A percentile compares a stretch with the other conserved stretches of the same genome.
phyloP scores from a whole-genome alignment of 2,113 vertebrate species.

The Lamprotornis superbus region DNA sequence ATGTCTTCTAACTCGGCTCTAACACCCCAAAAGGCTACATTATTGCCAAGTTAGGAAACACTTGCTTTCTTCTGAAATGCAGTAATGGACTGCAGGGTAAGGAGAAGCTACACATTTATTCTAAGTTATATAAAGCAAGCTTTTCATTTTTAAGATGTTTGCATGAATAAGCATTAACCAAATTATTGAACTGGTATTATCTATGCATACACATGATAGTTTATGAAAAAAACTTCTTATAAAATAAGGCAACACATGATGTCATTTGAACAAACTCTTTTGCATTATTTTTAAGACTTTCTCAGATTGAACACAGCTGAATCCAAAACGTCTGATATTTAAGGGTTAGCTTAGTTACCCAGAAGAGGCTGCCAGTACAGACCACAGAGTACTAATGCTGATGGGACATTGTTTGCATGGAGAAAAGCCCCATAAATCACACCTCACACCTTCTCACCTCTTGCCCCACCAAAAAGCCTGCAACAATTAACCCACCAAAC shows the following conservation, averaged over 20 bases:
- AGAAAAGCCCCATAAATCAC: not conserved
- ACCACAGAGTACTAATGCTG: not conserved
- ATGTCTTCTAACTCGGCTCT: not conserved
- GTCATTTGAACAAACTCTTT: not conserved
- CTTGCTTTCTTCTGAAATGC: not conserved
- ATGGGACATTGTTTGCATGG: rapidly evolving
- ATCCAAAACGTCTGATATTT: not conserved
- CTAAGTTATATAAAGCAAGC: not conserved
- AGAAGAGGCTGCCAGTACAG: not conserved
- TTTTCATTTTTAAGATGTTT: not conserved
- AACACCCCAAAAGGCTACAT: not conserved
- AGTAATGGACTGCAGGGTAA: not conserved
- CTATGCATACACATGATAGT: not conserved
- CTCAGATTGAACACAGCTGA: not conserved
- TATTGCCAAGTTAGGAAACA: not conserved
- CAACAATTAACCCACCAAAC: not conserved
- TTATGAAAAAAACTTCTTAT: not conserved
- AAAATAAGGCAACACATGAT: not conserved
- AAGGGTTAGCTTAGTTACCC: not conserved
- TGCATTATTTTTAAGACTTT: not conserved
- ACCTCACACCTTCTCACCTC: not conserved
- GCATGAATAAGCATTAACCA: not conserved
- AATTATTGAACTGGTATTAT: not conserved
- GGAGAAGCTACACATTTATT: not conserved
- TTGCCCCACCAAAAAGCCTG: not conserved